Evolutionary conservation across 2,113 vertebrate species (phyloP), one percentile per base, ranked within the genome.

Genomic region (Panthera tigris): DNA sequence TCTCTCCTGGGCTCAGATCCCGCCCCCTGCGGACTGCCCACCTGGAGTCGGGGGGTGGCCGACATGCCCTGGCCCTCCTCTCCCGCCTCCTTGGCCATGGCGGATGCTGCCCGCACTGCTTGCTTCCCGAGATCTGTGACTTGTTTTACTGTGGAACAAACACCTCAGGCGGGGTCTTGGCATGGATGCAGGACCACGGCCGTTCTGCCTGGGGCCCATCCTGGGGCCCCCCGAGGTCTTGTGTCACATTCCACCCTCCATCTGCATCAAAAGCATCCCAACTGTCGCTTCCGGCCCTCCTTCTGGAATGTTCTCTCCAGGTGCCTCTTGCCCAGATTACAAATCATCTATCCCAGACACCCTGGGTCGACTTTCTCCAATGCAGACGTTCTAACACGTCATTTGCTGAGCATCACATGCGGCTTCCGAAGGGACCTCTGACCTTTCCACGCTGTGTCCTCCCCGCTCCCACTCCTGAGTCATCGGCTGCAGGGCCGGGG

Each of bases 51-150:
- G 4, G 4, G 2, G 48, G 29, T 10, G 5, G 73, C 13, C 25
- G 4, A 1, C 4, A 1, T 0, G 2, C 81, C 36, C 15, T 0
- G 8, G 63, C 55, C 21, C 39, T 36, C 36, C 2, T 7, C 33
- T 48, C 36, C 19, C 33, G 63, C 25, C 25, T 29, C n/a, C 50
- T 3, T 19, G 69, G 27, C 69, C 33, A 69, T 61, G 52, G 29
- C 68, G 19, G 39, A 39, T 39, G 78, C 10, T 19, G 68, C 33
- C 36, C 1, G 0, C 68, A 15, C 8, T 8, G 1, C 1, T 16
- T 36, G 45, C 81, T 39, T 66, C 57, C n/a, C 10, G 25, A 66
- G 55, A n/a, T 3, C 2, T 5, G 1, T 6, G 25, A 39, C 36
- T 50, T 19, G 16, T 25, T 31, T 55, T 31, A 31, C 11, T 0